phyloP scores from a whole-genome alignment of 2,888 invertebrate species.

The Celastrina argiolus region DNA sequence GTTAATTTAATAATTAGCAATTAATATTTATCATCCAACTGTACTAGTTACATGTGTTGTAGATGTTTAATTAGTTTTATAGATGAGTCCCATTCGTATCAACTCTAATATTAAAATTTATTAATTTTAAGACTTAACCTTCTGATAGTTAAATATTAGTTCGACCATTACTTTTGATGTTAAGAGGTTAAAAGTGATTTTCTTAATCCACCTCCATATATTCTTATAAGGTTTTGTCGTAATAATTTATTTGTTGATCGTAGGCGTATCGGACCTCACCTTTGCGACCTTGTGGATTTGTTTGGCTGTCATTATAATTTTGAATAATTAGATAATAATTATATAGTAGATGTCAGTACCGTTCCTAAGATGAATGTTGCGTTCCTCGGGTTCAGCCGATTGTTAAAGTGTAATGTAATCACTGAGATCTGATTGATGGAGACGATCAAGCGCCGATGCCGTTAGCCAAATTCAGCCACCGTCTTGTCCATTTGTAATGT shows the following conservation, averaged over 20 bases:
- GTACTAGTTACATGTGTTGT: background rate
- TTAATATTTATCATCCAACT: background rate
- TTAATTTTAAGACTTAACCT: background rate
- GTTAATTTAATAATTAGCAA: background rate
- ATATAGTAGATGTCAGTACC: background rate
- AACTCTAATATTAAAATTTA: background rate
- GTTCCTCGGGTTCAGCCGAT: constrained; percentile 54
- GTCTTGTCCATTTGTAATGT: constrained; percentile 52
- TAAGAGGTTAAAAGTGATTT: background rate
- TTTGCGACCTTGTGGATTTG: constrained; percentile 2
- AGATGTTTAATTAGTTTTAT: background rate
- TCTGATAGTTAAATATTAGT: background rate
- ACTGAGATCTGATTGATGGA: constrained; percentile 76
- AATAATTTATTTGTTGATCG: constrained; percentile 3
- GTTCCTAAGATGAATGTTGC: constrained; percentile 30
- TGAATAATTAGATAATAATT: background rate
- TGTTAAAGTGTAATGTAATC: constrained; percentile 58
- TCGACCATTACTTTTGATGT: background rate
- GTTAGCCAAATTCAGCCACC: constrained; percentile 73
- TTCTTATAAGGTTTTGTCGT: constrained; percentile 6
- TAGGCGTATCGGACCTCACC: constrained; percentile 14
- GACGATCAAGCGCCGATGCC: constrained; percentile 58
- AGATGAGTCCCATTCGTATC: background rate
- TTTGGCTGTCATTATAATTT: constrained; percentile 10
- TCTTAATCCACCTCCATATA: constrained; percentile 1